Evolutionary conservation across 2,113 vertebrate genomes (phyloP), one percentile per base, ranked within the genome.

Genomic region (Tringa solitaria): DNA sequence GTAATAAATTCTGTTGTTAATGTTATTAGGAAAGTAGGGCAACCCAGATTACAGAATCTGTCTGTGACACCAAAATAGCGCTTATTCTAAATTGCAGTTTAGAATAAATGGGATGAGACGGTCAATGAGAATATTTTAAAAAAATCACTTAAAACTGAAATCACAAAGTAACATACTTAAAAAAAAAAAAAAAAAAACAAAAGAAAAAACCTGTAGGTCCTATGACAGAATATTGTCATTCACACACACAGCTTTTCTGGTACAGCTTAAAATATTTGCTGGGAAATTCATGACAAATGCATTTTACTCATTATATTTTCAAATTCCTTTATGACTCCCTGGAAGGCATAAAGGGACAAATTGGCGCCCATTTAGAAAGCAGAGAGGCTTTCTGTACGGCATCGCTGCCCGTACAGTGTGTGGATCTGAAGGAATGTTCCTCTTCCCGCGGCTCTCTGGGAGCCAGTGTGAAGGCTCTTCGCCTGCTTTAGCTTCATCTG

Each of bases 1-100:
- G 23, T 81, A 95, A 92, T 78, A 95, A 61, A 92, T 75, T 86
- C 30, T 67, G 70, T 45, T 88, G 85, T 85, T 86, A 95, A 92
- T 51, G 26, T 64, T 89, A 83, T 76, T 68, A 75, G 33, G 33
- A 81, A 92, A 82, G 60, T 48, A 88, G 53, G 63, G 41, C 17
- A 92, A 91, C 14, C 12, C 39, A 88, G 41, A 93, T 73, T 80
- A 94, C 59, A 94, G 73, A 91, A 91, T 91, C 41, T 67, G 53
- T 64, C 83, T 83, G 59, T 93, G 57, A 89, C 45, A 80, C 17
- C 11, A 77, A 86, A 90, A 77, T 8, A 87, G 24, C 24, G 15
- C 26, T 57, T 87, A 91, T 67, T 92, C 39, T 54, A 61, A 87
- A 93, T 2, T 83, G 59, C 5, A 35, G 19, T 60, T 84, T 90